Percentiles rank a stretch among this genome's conserved stretches.
Conservation (phyloP, 2,888 invertebrate genomes). For the Tanypteryx hageni region DNA sequence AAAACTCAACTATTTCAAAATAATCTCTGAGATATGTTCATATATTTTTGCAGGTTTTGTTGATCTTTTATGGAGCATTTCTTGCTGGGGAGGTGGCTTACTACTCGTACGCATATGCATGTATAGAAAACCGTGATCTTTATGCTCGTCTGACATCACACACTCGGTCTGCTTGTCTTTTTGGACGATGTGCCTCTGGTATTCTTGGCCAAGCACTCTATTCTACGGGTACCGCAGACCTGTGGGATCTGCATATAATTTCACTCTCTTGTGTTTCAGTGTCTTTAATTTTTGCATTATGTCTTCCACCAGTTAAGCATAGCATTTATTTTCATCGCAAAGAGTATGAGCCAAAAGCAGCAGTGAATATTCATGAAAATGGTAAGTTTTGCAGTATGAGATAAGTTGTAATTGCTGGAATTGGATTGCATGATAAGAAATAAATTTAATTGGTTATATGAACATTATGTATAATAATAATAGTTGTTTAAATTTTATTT, state of each 20-base stretch:
- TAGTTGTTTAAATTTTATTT: neutral
- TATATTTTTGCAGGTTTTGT: conserved; percentile 74
- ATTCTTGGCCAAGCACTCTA: conserved; percentile 85
- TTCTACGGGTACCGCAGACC: conserved; percentile 82
- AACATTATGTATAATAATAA: neutral
- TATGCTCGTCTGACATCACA: conserved; percentile 92
- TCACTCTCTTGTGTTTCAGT: conserved; percentile 85
- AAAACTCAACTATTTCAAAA: too few relatives aligned
- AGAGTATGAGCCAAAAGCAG: conserved; percentile 64
- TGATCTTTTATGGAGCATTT: conserved; percentile 89
- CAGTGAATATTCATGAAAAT: neutral
- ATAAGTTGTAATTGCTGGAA: neutral
- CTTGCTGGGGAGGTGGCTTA: conserved; percentile 95
- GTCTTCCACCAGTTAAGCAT: conserved; percentile 84
- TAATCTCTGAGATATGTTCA: too few relatives aligned
- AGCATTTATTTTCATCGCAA: conserved; percentile 88
- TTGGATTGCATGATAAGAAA: neutral
- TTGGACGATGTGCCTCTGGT: conserved; percentile 88
- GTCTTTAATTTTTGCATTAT: conserved; percentile 86
- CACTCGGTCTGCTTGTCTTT: conserved; percentile 87
- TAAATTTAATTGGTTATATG: neutral
- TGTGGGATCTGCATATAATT: conserved; percentile 87
- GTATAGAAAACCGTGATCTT: conserved; percentile 82
- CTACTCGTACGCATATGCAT: conserved; percentile 95
- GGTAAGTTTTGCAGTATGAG: neutral